These are phyloP conservation scores for Napeogenes inachia DNA, from an alignment of 2,888 invertebrate genomes.

Conservation along the genomic window DNA sequence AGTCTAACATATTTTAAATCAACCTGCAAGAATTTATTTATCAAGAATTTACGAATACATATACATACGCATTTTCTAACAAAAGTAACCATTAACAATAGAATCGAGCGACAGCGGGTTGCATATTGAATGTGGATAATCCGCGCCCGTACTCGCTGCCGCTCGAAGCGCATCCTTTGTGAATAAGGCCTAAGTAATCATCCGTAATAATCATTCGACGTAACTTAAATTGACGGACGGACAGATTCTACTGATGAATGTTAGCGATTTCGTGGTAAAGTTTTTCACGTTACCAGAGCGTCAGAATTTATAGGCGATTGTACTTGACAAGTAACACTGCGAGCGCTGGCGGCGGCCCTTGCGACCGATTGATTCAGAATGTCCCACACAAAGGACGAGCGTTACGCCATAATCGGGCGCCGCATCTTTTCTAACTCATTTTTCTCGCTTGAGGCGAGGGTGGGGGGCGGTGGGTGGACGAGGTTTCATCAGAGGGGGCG, in stretches of 20 bases:
- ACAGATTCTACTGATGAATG: conserved; percentile 19
- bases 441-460: conserved; percentile 68
- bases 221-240: conserved; percentile 8
- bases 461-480: conserved; percentile 40
- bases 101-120: too few relatives aligned
- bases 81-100: too few relatives aligned
- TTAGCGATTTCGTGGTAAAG: conserved; percentile 20
- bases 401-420: conserved; percentile 72
- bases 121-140: too few relatives aligned
- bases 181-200: too few relatives aligned
- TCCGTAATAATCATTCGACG: too few relatives aligned
- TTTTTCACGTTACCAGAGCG: conserved; percentile 37
- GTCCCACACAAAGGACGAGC: conserved; percentile 62
- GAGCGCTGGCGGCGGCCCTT: conserved; percentile 44
- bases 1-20: too few relatives aligned
- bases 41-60: too few relatives aligned
- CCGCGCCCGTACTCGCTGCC: too few relatives aligned
- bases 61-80: too few relatives aligned
- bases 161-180: too few relatives aligned
- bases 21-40: too few relatives aligned
- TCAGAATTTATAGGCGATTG: conserved; percentile 41
- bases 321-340: conserved; percentile 49
- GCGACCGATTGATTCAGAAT: conserved; percentile 67
- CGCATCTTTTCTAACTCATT: conserved; percentile 79
- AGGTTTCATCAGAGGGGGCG: conserved; percentile 68